Evolutionary conservation across 2,888 invertebrate species (phyloP).

Genomic region (Malthinus flaveolus): DNA sequence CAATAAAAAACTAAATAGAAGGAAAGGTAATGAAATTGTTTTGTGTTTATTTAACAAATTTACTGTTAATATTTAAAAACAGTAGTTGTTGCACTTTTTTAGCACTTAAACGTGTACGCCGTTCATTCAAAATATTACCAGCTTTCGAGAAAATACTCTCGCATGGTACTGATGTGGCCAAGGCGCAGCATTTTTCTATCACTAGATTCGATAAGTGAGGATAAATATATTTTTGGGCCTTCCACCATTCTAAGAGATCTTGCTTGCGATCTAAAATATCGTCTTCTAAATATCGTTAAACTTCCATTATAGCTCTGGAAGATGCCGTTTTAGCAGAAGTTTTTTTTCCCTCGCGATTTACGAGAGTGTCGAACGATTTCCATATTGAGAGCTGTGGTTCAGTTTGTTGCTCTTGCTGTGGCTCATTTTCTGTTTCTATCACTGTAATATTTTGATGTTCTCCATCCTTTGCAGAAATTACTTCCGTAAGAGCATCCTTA

Average conservation of each 20-base stretch:
- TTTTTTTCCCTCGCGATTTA: conserved; percentile 9
- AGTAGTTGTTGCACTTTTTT: too few species aligned
- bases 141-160: too few species aligned
- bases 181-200: conserved; percentile 11
- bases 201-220: conserved; percentile 18
- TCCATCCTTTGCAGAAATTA: background rate
- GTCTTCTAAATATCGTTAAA: conserved; percentile 25
- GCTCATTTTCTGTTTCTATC: background rate
- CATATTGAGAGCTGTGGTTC: conserved; percentile 3
- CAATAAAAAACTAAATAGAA: too few species aligned
- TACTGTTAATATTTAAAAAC: too few species aligned
- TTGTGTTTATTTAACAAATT: too few species aligned
- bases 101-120: too few species aligned
- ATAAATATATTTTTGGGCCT: conserved; percentile 10
- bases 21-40: too few species aligned
- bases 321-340: conserved; percentile 5
- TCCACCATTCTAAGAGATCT: conserved; percentile 26
- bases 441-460: background rate
- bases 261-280: conserved; percentile 18
- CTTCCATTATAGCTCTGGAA: conserved; percentile 19
- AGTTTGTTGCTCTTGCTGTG: background rate
- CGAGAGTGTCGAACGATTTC: conserved; percentile 12
- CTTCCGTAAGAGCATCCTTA: conserved; percentile 7
- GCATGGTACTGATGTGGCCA: conserved; percentile 14
- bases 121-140: too few species aligned